Conservation (phyloP, 1,140 invertebrate species). For the Mya arenaria region DNA sequence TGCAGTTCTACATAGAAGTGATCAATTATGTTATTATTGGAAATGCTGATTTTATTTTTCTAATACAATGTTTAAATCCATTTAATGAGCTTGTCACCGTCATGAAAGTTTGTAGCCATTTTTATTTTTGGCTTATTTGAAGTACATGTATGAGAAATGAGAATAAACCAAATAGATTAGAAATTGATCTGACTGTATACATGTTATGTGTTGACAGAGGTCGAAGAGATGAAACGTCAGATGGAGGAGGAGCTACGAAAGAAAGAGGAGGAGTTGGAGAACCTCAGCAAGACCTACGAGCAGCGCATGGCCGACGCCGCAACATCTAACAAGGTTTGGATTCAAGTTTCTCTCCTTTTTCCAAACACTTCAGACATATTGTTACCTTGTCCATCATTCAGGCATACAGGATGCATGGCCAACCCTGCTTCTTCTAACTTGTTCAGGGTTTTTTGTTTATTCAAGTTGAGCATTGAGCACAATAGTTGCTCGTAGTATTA, state of each 20-base stretch:
- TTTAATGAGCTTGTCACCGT: too few relatives aligned
- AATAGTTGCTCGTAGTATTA: background rate
- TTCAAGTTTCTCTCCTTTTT: background rate
- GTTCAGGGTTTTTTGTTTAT: background rate
- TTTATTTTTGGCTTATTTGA: too few relatives aligned
- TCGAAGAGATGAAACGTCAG: conserved; percentile 82
- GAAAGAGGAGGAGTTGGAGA: conserved; percentile 84
- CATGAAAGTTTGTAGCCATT: too few relatives aligned
- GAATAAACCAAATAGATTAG: too few relatives aligned
- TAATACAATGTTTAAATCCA: too few relatives aligned
- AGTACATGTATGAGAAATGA: too few relatives aligned
- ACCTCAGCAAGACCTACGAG: conserved; percentile 83
- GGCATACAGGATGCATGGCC: background rate
- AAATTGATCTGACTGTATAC: too few relatives aligned
- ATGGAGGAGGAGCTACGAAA: conserved; percentile 82
- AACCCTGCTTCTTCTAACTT: background rate
- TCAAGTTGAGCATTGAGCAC: background rate
- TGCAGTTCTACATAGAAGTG: too few relatives aligned
- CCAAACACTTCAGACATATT: background rate
- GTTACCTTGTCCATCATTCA: background rate
- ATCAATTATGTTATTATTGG: too few relatives aligned
- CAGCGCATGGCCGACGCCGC: conserved; percentile 81
- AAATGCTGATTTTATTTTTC: too few relatives aligned
- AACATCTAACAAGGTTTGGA: conserved; percentile 11
- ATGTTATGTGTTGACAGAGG: conserved; percentile 69